A percentile compares a stretch with the other conserved stretches of the same genome.
phyloP scores from a whole-genome alignment of 2,113 vertebrate species.

The Nannospalax galili region DNA sequence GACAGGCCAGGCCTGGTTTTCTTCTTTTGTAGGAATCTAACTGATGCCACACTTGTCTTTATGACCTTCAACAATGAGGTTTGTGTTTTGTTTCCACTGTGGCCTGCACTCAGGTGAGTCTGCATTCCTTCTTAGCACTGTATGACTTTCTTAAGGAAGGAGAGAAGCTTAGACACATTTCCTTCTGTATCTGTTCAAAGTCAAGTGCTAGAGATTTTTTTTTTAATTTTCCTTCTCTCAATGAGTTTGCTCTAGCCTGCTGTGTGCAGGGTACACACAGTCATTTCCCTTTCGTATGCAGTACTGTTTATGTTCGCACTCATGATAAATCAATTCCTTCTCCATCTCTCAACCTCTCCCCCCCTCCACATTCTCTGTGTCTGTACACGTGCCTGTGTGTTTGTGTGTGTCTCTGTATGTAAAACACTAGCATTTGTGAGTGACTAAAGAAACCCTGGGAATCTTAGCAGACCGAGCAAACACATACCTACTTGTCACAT shows the following conservation, averaged over 20 bases:
- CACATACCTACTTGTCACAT: neutral
- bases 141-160: conserved; percentile 64
- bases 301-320: neutral
- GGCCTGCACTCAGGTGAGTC: neutral
- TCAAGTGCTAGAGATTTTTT: neutral
- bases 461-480: neutral
- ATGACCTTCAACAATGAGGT: conserved; percentile 61
- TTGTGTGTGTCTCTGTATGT: neutral
- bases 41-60: conserved; percentile 64
- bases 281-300: neutral
- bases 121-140: conserved; percentile 60
- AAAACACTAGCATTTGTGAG: neutral
- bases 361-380: neutral
- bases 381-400: neutral
- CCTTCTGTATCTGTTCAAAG: neutral
- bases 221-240: neutral
- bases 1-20: conserved; percentile 42
- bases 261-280: neutral
- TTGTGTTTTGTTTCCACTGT: neutral
- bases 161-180: neutral
- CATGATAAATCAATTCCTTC: neutral
- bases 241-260: conserved; percentile 22
- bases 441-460: conserved; percentile 35
- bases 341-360: neutral
- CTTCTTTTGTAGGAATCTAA: conserved; percentile 60